phyloP scores from a whole-genome alignment of 2,888 invertebrate genomes.

The Catocala fraxini region DNA sequence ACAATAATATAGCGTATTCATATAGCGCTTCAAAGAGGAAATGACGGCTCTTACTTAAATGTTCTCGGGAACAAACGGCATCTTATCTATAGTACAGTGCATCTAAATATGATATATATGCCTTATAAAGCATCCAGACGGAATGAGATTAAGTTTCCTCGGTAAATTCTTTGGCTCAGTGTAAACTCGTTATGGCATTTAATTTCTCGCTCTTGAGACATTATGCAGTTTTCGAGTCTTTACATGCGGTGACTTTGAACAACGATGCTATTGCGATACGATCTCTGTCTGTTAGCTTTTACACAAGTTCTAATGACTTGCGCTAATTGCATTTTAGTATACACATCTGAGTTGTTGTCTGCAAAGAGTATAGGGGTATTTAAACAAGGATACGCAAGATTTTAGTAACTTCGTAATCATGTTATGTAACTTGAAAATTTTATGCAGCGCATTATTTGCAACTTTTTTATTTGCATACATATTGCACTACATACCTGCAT shows the following conservation, averaged over 20 bases:
- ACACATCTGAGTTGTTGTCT: neutral
- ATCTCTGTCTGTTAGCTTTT: neutral
- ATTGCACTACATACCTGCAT: too few relatives aligned
- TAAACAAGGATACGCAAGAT: too few relatives aligned
- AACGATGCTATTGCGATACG: neutral
- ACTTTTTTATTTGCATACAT: too few relatives aligned
- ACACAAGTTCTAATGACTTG: conserved; percentile 16
- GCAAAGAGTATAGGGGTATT: neutral
- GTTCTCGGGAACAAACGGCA: neutral
- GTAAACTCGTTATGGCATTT: conserved; percentile 32
- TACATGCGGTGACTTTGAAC: neutral
- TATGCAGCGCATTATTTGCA: too few relatives aligned
- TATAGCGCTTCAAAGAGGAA: too few relatives aligned
- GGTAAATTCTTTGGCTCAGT: conserved; percentile 32
- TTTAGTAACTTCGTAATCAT: too few relatives aligned
- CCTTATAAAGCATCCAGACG: conserved; percentile 6
- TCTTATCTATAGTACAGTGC: neutral
- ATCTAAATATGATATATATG: neutral
- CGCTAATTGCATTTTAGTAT: conserved; percentile 32
- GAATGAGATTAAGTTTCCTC: conserved; percentile 25
- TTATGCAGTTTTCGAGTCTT: conserved; percentile 25
- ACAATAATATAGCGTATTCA: neutral
- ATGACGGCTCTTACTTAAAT: neutral
- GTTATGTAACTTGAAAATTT: too few relatives aligned
- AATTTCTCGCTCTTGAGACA: conserved; percentile 39